Percentiles rank a stretch among this genome's conserved stretches.
phyloP scores from a whole-genome alignment of 2,113 vertebrate species.

The Marcusenius ussheri region DNA sequence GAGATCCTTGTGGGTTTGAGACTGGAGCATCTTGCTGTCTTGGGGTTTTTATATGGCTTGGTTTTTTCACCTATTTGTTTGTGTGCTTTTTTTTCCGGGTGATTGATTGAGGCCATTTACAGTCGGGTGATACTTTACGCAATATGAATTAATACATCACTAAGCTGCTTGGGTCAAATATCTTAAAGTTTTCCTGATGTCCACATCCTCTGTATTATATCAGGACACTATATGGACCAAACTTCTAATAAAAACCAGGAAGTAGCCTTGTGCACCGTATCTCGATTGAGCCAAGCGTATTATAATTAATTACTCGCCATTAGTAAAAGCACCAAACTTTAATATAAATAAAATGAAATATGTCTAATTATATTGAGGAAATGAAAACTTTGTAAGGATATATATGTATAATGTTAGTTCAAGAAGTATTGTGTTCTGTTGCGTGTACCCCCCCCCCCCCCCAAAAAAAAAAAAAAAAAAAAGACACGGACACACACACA shows the following conservation, averaged over 20 bases:
- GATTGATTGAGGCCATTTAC: constrained; percentile 31
- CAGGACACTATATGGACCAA: neutral
- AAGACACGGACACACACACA: neutral
- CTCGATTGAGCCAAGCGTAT: neutral
- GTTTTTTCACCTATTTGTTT: constrained; percentile 24
- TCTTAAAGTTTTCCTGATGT: constrained; percentile 17
- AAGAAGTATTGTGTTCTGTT: neutral
- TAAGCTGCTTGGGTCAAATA: constrained; percentile 11
- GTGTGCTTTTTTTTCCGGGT: constrained; percentile 37
- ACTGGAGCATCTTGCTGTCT: constrained; percentile 61
- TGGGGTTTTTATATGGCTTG: constrained; percentile 59
- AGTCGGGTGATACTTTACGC: constrained; percentile 34
- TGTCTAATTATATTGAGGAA: neutral
- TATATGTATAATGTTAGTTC: neutral
- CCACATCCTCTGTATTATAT: neutral
- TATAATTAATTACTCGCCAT: neutral
- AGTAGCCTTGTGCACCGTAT: neutral
- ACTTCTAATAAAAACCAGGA: neutral
- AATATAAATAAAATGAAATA: neutral
- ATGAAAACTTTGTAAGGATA: neutral
- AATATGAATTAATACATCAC: constrained; percentile 32
- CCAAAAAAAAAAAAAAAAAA: neutral
- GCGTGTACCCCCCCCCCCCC: neutral
- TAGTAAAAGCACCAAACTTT: neutral
- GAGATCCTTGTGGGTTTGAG: constrained; percentile 59